Evolutionary conservation across 1,140 invertebrate species (phyloP).

Genomic region (Trichonephila inaurata): DNA sequence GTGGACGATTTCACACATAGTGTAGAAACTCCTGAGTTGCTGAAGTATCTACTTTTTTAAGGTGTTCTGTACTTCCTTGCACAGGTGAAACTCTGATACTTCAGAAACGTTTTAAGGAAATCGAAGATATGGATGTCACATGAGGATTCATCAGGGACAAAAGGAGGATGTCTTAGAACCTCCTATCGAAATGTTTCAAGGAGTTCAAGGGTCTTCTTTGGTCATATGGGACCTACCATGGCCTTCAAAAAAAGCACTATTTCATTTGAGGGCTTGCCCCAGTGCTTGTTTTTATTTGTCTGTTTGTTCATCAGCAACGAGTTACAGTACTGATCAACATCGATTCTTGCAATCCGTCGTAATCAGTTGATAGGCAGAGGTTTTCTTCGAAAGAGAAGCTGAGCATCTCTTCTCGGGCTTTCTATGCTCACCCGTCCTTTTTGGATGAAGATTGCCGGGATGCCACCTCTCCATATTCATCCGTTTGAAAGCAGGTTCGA

Average conservation of each 20-base stretch:
- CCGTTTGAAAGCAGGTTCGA: background rate
- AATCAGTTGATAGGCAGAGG: too few relatives aligned
- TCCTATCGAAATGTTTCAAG: background rate
- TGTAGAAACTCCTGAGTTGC: background rate
- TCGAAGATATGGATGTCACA: background rate
- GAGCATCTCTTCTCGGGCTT: too few relatives aligned
- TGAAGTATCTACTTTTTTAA: background rate
- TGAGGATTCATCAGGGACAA: background rate
- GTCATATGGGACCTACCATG: background rate
- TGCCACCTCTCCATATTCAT: background rate
- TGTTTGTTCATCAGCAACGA: background rate
- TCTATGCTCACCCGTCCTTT: background rate
- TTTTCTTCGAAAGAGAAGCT: too few relatives aligned
- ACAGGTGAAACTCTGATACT: background rate
- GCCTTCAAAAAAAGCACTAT: background rate
- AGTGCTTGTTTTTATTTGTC: background rate
- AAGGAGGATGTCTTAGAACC: background rate
- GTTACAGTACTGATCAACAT: background rate
- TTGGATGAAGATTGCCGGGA: background rate
- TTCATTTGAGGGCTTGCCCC: background rate
- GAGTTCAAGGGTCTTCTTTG: background rate
- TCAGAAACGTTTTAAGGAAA: background rate
- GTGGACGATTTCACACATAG: too few relatives aligned
- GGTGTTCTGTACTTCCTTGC: too few relatives aligned
- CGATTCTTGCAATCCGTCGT: background rate